Conservation (phyloP, 2,113 vertebrate genomes). For the Ammodytes dubius region DNA sequence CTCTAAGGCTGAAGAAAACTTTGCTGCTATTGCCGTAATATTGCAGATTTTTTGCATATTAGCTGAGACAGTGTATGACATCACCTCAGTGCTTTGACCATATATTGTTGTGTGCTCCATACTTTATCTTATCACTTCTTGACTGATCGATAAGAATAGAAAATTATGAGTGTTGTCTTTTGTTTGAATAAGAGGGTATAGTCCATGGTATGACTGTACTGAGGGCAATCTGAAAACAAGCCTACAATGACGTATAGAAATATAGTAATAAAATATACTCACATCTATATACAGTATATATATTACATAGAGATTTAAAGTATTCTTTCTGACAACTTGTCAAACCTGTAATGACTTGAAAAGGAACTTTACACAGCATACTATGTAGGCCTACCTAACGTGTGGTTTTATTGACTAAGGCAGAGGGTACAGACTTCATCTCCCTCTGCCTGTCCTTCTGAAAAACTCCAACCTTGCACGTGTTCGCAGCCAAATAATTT, state of each 20-base stretch:
- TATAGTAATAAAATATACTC: neutral
- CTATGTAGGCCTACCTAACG: neutral
- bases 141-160: neutral
- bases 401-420: neutral
- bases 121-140: conserved; percentile 16
- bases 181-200: neutral
- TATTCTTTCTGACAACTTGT: neutral
- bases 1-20: neutral
- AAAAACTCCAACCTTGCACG: conserved; percentile 10
- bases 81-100: conserved; percentile 14
- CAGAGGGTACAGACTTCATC: neutral
- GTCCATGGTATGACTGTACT: neutral
- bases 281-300: too few relatives aligned
- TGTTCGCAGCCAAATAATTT: neutral
- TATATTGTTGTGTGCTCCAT: neutral
- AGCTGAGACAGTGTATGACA: neutral
- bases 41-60: neutral
- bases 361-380: neutral
- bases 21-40: neutral
- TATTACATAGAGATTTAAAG: neutral
- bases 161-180: neutral
- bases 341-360: neutral
- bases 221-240: neutral
- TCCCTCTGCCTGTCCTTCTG: neutral
- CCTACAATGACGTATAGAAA: neutral